Evolutionary conservation across 2,113 vertebrate species (phyloP).

Genomic region (human (Homo sapiens)): GRCh38 chr4:33623501-33624000

Average conservation of each 20-base stretch:
- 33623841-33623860: neutral
- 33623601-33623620: neutral
- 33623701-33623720: neutral
- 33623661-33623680: neutral
- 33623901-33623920: neutral
- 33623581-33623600: neutral
- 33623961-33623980: neutral
- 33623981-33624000: fast-evolving
- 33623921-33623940: neutral
- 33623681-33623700: neutral
- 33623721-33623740: neutral
- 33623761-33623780: neutral
- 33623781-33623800: neutral
- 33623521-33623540: neutral
- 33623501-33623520: neutral
- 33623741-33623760: fast-evolving
- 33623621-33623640: neutral
- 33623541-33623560: neutral
- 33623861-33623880: neutral
- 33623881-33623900: neutral
- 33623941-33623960: neutral
- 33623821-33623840: neutral
- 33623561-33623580: neutral
- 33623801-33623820: neutral
- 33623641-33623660: neutral